Percentiles rank a stretch among this genome's conserved stretches.
Evolutionary conservation across 2,888 invertebrate species (phyloP).

Genomic region (Uloborus plumipes): DNA sequence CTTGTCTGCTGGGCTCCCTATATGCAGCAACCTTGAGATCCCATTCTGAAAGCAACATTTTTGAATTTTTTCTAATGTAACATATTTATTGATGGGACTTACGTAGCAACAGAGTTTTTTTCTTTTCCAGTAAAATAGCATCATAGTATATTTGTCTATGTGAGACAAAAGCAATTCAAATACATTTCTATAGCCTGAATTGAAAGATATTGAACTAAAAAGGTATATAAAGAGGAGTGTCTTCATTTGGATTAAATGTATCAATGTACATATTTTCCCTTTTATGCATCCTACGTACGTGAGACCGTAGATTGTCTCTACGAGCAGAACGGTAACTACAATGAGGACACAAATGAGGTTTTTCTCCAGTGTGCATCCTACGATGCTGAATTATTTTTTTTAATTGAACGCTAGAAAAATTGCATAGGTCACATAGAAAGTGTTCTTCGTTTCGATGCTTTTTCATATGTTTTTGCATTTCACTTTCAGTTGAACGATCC

Average conservation of each 20-base stretch:
- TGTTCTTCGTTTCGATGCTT: conserved; percentile 74
- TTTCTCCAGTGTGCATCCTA: conserved; percentile 76
- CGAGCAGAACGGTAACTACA: conserved; percentile 76
- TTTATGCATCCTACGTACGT: conserved; percentile 76
- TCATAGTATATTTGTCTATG: too few relatives aligned
- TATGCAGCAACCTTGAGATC: too few relatives aligned
- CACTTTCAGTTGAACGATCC: conserved; percentile 74
- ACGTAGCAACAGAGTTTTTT: too few relatives aligned
- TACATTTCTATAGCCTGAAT: too few relatives aligned
- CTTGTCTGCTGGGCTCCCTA: too few relatives aligned
- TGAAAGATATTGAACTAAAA: conserved; percentile 23
- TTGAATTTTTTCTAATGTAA: too few relatives aligned
- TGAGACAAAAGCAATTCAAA: too few relatives aligned
- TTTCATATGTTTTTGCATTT: conserved; percentile 74
- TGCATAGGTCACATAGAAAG: conserved; percentile 75
- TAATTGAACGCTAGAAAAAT: conserved; percentile 75
- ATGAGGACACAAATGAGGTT: conserved; percentile 76
- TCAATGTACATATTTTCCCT: conserved; percentile 76
- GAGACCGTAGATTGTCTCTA: conserved; percentile 75
- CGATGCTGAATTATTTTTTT: conserved; percentile 76
- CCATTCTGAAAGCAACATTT: too few relatives aligned
- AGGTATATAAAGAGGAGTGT: conserved; percentile 20
- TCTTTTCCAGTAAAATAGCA: too few relatives aligned
- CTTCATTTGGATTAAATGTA: conserved; percentile 75
- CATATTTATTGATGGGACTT: too few relatives aligned